Base-by-base conservation (phyloP, 2,888 invertebrate species). In the Lagria hirta region DNA sequence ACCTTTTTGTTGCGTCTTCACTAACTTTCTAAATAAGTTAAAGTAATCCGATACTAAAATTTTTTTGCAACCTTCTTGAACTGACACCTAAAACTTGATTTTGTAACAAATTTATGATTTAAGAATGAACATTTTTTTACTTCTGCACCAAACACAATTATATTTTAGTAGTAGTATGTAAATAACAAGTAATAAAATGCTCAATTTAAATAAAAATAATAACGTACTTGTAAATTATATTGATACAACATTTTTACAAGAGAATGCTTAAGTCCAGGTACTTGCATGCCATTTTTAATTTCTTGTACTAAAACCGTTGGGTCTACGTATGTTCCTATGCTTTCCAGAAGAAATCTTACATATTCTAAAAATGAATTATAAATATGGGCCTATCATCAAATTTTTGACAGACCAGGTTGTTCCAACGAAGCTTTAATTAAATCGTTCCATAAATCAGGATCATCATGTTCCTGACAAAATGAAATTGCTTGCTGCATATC, bases 391-490 rank as follows among this genome's bases (percentile, higher is more conserved):
- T n/a, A n/a, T 18, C 20, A 5, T 18, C n/a, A n/a, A 5, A 5
- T 18, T 18, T 18, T 5, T 5, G 2, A 47, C 27, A 43, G 47
- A 66, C 68, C 83, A 6, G 96, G 93, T 65, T 90, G 90, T 58
- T 90, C 82, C 3, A 93, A 77, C 0, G 94, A 90, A 66, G 88
- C 85, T 56, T 85, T 81, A 42, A 98, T 91, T 10, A 98, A 78
- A 65, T 94, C 89, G 47, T 83, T 81, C 98, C 98, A 98, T 12
- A 98, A 73, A 64, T 97, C 96, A 14, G 81, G 79, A 68, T 97
- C 97, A 60, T 94, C 88, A 64, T 96, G 93, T 65, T 97, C 94
- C 69, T 94, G 94, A 69, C 97, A 98, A 74, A 98, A 98, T 41
- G 86, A 85, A 37, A 99, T 94, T 0, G 98, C 98, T 74, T 90